Evolutionary conservation across 2,888 invertebrate genomes (phyloP), one percentile per base, ranked within the genome.

Genomic region (Phortica okadai): DNA sequence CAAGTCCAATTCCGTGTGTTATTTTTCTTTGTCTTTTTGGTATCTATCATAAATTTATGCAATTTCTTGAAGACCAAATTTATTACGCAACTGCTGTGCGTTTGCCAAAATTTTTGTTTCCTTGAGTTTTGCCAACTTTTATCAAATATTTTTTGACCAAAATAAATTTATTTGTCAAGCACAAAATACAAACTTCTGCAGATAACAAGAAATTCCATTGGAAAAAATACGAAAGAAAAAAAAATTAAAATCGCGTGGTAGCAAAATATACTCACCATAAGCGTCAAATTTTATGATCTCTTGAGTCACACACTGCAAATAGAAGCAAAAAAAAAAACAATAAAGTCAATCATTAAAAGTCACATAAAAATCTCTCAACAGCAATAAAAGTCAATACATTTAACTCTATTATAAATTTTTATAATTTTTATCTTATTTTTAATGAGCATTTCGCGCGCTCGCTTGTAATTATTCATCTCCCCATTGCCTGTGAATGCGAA

Each of bases 381-480:
- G 59, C 59, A 11, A 59, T 59, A 59, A 59, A 59, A 59, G 50
- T 16, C 14, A 59, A 59, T 59, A n/a, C 59, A 59, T 59, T 59
- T 21, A 59, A 7, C 2, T 21, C 59, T 21, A 16, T 67, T 67
- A 42, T n/a, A 50, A 33, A 42, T 44, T n/a, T 67, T 42, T 67
- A 67, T 67, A 66, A 14, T 2, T 67, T 67, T 6, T n/a, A 7
- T 44, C n/a, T 44, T 67, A 44, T 42, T 44, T 67, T 67, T 16
- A 44, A 67, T 67, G 67, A 42, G 44, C 42, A 21, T 67, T 67
- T 14, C n/a, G 44, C 44, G 67, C n/a, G 16, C 45, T 16, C 7
- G 44, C 41, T 44, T 44, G 44, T 67, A 42, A 67, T 67, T n/a
- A 67, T 44, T 67, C 42, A 44, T 44, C 67, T 67, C 16, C 67